Base-by-base conservation (phyloP, 2,797 vertebrate species). In the Falco peregrinus region DNA sequence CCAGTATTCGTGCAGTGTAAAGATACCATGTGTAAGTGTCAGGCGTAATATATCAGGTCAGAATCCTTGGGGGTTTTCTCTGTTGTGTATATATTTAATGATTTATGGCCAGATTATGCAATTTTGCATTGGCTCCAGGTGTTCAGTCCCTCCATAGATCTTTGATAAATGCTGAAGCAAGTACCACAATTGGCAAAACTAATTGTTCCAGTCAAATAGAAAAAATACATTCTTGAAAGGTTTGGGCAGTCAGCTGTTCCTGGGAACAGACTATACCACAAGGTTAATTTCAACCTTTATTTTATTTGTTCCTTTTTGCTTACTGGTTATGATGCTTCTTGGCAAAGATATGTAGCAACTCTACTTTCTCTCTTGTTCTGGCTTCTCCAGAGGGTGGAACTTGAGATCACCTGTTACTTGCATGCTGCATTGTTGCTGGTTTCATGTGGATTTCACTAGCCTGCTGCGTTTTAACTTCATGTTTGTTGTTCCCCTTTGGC, bases 351-450 rank as follows among this genome's bases (percentile, higher is more conserved):
- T 71, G 9, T 25, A 54, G 41, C 45, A 57, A 29, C 26, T 60
- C 71, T 2, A 29, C 29, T 41, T 90, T 64, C 31, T 87, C 13
- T 71, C 24, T 48, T 73, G 6, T 21, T 78, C 28, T 69, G 39
- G 3, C 11, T 37, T 76, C 35, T 51, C 10, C 19, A 25, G 81
- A 60, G 17, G n/a, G 10, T 4, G 43, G n/a, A 39, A 75, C 56
- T 75, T 53, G 61, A 78, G 57, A 51, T 92, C 7, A 7, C 16
- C 19, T 60, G 13, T 87, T 71, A 35, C 33, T 63, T 43, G 13
- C 35, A 5, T 0, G 3, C 29, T 43, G 9, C 13, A 2, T 7
- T 54, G 8, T 29, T 45, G 41, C 2, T 82, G 21, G 14, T 60
- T 87, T 90, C 33, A 39, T 7, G 9, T 26, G 51, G 48, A 39